Evolutionary conservation across 1,140 invertebrate species (phyloP).

Genomic region (Tachypleus tridentatus): DNA sequence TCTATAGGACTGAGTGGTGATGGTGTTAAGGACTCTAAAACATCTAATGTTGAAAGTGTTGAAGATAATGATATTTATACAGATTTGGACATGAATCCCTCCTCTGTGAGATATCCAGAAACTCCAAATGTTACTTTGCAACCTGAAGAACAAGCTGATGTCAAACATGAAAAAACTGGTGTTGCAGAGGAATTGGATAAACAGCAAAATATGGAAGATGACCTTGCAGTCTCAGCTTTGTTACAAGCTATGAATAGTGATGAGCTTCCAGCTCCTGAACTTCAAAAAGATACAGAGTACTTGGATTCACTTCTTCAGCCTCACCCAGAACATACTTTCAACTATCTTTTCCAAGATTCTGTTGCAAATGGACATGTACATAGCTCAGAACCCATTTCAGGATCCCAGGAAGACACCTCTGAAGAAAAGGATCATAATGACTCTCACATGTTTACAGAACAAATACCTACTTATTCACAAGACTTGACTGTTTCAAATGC

Average conservation of each 20-base stretch:
- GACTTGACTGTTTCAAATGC: too few relatives aligned
- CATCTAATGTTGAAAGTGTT: not conserved
- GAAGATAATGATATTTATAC: slow-evolving; percentile 15
- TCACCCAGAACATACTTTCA: slow-evolving; percentile 16
- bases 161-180: slow-evolving; percentile 13
- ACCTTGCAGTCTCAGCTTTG: slow-evolving; percentile 26
- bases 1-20: slow-evolving; percentile 7
- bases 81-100: slow-evolving; percentile 7
- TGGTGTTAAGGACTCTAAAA: slow-evolving; percentile 4
- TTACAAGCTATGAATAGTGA: slow-evolving; percentile 27
- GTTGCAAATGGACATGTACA: slow-evolving; percentile 13
- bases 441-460: too few relatives aligned
- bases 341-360: slow-evolving; percentile 17
- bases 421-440: slow-evolving; percentile 5
- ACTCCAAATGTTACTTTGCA: slow-evolving; percentile 5
- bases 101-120: slow-evolving; percentile 6
- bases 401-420: slow-evolving; percentile 7
- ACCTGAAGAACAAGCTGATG: slow-evolving; percentile 11
- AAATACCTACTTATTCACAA: too few relatives aligned
- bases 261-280: slow-evolving; percentile 15
- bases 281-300: slow-evolving; percentile 19
- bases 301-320: slow-evolving; percentile 14
- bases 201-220: slow-evolving; percentile 28
- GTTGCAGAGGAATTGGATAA: slow-evolving; percentile 17
- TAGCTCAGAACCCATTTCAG: slow-evolving; percentile 11